Percentiles rank a stretch among this genome's conserved stretches.
Evolutionary conservation across 1,140 invertebrate species (phyloP).

Genomic region (Helicorthomorpha holstii): DNA sequence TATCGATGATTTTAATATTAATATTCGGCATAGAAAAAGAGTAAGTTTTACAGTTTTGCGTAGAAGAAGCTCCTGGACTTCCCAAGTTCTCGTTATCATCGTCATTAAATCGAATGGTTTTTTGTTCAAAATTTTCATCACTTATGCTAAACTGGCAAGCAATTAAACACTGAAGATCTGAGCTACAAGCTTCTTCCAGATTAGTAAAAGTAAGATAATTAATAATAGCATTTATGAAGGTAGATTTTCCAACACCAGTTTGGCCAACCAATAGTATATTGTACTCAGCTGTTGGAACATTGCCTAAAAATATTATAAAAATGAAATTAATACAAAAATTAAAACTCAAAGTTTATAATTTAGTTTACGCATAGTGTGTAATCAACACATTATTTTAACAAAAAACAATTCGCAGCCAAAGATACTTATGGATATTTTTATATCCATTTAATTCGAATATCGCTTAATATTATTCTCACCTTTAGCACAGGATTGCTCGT

Average conservation of each 20-base stretch:
- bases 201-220: neutral
- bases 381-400: no score
- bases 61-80: neutral
- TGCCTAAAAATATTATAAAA: no score
- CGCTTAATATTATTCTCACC: no score
- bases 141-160: neutral
- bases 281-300: no score
- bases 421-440: no score
- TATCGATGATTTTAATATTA: neutral
- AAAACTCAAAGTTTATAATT: no score
- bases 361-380: no score
- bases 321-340: no score
- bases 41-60: neutral
- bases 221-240: neutral
- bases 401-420: no score
- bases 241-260: neutral
- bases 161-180: neutral
- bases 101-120: neutral
- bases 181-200: neutral
- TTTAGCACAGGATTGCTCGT: no score
- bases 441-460: no score
- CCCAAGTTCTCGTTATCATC: neutral
- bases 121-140: neutral
- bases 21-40: neutral
- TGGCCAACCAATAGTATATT: neutral